Percentiles rank a stretch among this genome's conserved stretches.
Conservation (phyloP, 2,113 vertebrate species). For the Arenaria interpres region DNA sequence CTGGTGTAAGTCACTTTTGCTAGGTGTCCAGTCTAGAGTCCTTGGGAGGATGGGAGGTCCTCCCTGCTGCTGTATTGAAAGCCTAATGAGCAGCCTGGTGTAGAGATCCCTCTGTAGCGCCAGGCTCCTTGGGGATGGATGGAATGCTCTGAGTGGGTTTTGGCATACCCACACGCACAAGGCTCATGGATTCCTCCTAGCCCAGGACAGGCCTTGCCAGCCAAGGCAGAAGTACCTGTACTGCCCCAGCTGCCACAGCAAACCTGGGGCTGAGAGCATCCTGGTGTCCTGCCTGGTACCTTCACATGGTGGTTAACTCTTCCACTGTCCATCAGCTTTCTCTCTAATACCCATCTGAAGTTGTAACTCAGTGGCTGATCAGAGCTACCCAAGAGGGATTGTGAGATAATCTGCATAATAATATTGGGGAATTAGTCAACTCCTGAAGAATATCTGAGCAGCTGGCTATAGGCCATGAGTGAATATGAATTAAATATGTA, state of each 20-base stretch:
- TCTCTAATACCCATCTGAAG: neutral
- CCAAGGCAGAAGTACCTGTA: neutral
- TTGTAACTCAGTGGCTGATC: neutral
- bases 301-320: neutral
- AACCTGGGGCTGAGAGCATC: neutral
- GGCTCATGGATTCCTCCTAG: neutral
- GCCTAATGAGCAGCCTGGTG: neutral
- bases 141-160: neutral
- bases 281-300: neutral
- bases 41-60: neutral
- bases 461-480: neutral
- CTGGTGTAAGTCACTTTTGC: neutral
- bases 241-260: neutral
- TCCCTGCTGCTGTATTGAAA: neutral
- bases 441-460: constrained; percentile 18
- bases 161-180: neutral
- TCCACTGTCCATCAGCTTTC: neutral
- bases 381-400: neutral
- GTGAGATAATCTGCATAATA: constrained; percentile 8
- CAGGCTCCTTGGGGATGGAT: neutral
- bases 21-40: neutral
- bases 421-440: neutral
- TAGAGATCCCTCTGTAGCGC: neutral
- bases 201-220: neutral
- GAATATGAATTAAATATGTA: constrained; percentile 19